Evolutionary conservation across 30 jellyfish, hydroid and myxozoan genomes (phyloP), one percentile per base, ranked within the genome.

Genomic region (Catostylus mosaicus): DNA sequence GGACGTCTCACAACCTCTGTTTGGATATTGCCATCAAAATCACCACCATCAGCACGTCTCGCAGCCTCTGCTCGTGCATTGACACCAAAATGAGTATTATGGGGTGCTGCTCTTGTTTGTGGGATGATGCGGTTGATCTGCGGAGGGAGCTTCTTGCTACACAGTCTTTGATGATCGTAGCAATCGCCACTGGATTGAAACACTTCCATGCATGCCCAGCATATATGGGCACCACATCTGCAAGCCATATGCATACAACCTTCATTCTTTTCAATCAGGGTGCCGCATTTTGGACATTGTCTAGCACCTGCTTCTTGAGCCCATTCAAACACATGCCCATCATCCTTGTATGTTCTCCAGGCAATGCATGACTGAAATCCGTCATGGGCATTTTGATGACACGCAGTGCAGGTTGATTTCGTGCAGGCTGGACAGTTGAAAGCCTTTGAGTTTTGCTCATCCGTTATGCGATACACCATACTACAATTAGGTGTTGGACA

Each of bases 181-280:
- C 73, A 61, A 8, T 61, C 26, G 22, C 73, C 40, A 61, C 73
- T 29, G 1, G 73, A 14, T 31, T 35, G 24, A 60, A 84, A 84
- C 1, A 70, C 74, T 32, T 35, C 30, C 82, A 70, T 35, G 62
- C 95, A 84, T 9, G 69, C 76, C 95, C 95, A 84, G 59, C 95
- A 84, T 11, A 84, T 68, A 35, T 84, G 95, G 23, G 61, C 35
- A 19, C 83, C 78, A 71, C 95, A 84, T 23, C 27, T 75, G 47
- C 83, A 84, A 30, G 88, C 51, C 35, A 84, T 63, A 26, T 75
- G 88, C 76, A 57, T 71, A 51, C 95, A 84, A 1, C 95, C 95
- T 27, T 66, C 88, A 65, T 36, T 70, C 43, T 80, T 62, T 47
- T 84, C 95, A 31, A 84, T 84, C 65, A 80, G 52, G 20, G 75